Evolutionary conservation across 2,888 invertebrate species (phyloP), one percentile per base, ranked within the genome.

Genomic region (Elmis aenea): DNA sequence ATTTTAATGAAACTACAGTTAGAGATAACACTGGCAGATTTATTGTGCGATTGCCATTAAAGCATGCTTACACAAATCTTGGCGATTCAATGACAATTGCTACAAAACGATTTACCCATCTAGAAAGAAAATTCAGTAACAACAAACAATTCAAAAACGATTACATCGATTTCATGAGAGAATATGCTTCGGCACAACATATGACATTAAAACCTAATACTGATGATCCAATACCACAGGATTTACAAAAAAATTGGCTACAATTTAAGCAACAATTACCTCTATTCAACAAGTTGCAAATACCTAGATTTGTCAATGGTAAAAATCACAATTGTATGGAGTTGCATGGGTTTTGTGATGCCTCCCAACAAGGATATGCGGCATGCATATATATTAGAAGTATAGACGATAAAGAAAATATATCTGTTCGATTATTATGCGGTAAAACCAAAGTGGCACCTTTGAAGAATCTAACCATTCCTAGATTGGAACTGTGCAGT

Each of bases 291-390:
- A 1, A 6, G 8, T 14, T 2, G 23, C 23, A 26, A 26, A 26
- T 5, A n/a, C 14, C 23, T 6, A 13, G 31, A 8, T 23, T 11
- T 24, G 10, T 13, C 5, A 23, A 14, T 3, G 2, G n/a, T 8
- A 2, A 4, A 9, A 12, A 21, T 12, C n/a, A 4, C 14, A 12
- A 5, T 1, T 8, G 11, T 11, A 8, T 33, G 2, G 15, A 33
- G 18, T 12, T 33, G 10, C 32, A 16, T 25, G 32, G 25, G 2
- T 33, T 33, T 25, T 11, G 25, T 18, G 32, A 33, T 16, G 13
- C 13, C 3, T 18, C 18, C 6, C 10, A 9, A 5, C 3, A 10
- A 8, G 26, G 18, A 1, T 33, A 33, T n/a, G 32, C 25, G 1
- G 32, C 32, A n/a, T 25, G 25, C 13, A 10, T 25, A 13, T 33